phyloP scores from a whole-genome alignment of 1,140 invertebrate genomes.

The Penaeus indicus region DNA sequence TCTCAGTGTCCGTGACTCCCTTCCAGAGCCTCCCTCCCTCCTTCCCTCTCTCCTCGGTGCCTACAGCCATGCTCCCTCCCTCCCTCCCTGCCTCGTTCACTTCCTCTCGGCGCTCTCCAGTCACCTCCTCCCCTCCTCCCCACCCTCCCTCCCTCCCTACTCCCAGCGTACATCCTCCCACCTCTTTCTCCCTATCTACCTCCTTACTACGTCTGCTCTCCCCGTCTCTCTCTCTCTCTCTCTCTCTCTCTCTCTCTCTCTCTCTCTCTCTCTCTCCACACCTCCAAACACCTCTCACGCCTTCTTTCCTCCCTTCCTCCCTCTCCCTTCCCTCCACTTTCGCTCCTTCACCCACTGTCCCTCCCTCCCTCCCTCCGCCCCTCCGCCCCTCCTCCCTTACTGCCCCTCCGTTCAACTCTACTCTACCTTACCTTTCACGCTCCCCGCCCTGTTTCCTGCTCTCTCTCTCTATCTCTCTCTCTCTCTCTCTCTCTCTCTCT shows the following conservation, averaged over 20 bases:
- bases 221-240: background rate
- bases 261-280: background rate
- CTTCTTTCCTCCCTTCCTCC: background rate
- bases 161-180: background rate
- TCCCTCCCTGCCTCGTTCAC: background rate
- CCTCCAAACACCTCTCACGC: too few species aligned
- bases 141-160: background rate
- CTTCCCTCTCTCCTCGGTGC: background rate
- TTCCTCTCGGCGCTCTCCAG: background rate
- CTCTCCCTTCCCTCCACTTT: background rate
- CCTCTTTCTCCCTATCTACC: background rate
- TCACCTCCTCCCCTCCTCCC: background rate
- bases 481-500: slow-evolving; percentile 9
- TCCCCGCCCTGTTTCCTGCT: background rate
- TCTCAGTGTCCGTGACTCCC: too few species aligned
- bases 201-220: background rate
- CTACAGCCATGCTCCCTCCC: background rate
- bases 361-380: background rate
- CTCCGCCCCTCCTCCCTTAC: background rate
- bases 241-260: background rate
- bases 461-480: slow-evolving; percentile 5
- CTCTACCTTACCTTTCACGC: background rate
- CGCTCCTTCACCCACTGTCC: background rate
- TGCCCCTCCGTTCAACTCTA: background rate
- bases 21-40: background rate